Evolutionary conservation across 2,888 invertebrate species (phyloP), one percentile per base, ranked within the genome.

Genomic region (Phengaris alcon): DNA sequence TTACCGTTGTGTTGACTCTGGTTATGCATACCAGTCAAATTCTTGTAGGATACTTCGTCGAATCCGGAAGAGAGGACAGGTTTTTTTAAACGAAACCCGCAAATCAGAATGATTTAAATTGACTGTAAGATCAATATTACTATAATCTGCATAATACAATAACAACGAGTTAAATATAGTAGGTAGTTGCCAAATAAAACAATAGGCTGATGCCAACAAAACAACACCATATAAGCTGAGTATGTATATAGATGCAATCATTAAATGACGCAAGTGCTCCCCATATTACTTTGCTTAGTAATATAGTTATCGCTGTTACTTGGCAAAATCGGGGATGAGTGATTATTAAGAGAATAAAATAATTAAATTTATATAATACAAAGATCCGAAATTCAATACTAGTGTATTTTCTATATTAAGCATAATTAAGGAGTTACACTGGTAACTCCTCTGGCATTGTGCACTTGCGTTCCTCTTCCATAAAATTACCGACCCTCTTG

Each of bases 1-100:
- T 69, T 77, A 84, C 82, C 83, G 82, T 82, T 81, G 82, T 82
- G 81, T 88, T 86, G 87, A 86, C 88, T 89, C 85, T 84, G 85
- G 84, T 79, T 83, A 82, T 83, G 80, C 77, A 22, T 52, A 52
- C 72, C 72, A 51, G 51, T 70, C 51, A 70, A 72, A 72, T 52
- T 35, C 35, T 52, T 54, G 52, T 51, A 72, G 72, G 52, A 72
- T 22, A 69, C 10, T 46, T 46, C n/a, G 35, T 44, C 68, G 46
- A 46, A 48, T 69, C 69, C 64, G 64, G 64, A 64, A 64, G 35
- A 44, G 35, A 64, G 64, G 35, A 64, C 64, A 35, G 64, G 44
- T 13, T 64, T 64, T 22, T 64, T 64, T 64, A 8, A 52, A 52
- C 35, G 22, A 59, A 64, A 64, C 6, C 35, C 12, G 22, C 22